Evolutionary conservation across 2,797 vertebrate genomes (phyloP), one percentile per base, ranked within the genome.

Genomic region (Diceros bicornis): DNA sequence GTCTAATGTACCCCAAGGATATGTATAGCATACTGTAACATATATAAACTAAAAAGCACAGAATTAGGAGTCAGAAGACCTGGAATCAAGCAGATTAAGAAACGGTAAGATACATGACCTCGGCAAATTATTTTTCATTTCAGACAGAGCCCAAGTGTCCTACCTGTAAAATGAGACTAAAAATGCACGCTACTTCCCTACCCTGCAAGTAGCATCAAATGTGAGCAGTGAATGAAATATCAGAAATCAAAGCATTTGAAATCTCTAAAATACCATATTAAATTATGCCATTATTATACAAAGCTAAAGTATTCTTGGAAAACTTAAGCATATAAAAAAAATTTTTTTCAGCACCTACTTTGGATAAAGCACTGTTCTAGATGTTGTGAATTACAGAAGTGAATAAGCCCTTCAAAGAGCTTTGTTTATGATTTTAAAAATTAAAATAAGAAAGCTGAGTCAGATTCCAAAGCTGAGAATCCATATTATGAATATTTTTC

Each of bases 341-440:
- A 34, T 11, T 13, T 29, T 66, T 82, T 17, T 94, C 34, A 91
- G 50, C 47, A 14, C 11, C 41, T 74, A 78, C 32, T 95, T 87
- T 71, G 34, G 61, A 92, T 7, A 94, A 84, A 92, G 55, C 50
- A 92, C 52, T 87, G 12, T 62, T 79, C 8, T 85, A 92, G 29
- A 75, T 81, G 32, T 71, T 91, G 21, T 83, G 34, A 91, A 81
- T 66, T 96, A 83, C 0, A 79, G 29, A 34, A 18, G 44, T 17
- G 29, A 90, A 81, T 79, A 92, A 94, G 20, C 4, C 37, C 81
- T 96, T 75, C 2, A 41, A 75, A 94, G 37, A 88, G 57, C 32
- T 61, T 94, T 66, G 75, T 41, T 95, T 93, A 87, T 84, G 72
- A 82, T 90, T 96, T 81, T 52, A 84, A 91, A 97, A 95, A 64